Evolutionary conservation across 2,113 vertebrate species (phyloP), one percentile per base, ranked within the genome.

Genomic region (Loxodonta africana): DNA sequence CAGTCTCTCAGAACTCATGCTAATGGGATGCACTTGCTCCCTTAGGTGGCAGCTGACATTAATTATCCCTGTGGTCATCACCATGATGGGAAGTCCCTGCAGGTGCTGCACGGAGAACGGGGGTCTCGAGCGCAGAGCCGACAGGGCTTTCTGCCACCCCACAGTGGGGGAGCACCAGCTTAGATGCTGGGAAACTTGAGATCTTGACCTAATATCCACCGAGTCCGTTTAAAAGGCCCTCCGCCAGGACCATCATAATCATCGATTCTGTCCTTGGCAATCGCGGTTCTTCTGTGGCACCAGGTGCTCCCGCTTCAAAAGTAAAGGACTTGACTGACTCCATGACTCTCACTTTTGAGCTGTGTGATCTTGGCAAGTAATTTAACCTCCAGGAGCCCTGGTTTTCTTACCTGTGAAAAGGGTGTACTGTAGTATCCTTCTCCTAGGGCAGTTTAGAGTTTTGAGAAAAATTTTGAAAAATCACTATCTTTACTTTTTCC

Each of bases 41-140:
- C 44, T 69, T 2, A 0, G 41, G 41, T 0, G 37, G 86, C 97
- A 97, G 95, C 97, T 96, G 95, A 89, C 30, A 8, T 73, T 14
- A 51, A 69, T 89, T 7, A 71, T 63, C 69, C 41, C 82, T 23
- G 48, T 5, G 26, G 11, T 23, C 0, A 0, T 15, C 20, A 41
- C 76, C 78, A 88, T 18, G 37, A 80, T 44, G 57, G 48, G 86
- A 84, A 92, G 20, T 8, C 57, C 8, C 18, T 15, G 3, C 0
- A 14, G 53, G 23, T 7, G 37, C 33, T 8, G 14, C 44, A 37
- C 37, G 25, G 30, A 77, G 83, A 15, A n/a, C 30, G 2, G 3
- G 1, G 17, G 82, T 37, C 37, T 33, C 3, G 28, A 14, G 28
- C 3, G 44, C 3, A 83, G 21, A 26, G 28, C n/a, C 4, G 23